Base-by-base conservation (phyloP, 2,797 vertebrate genomes). In the Picus viridis region DNA sequence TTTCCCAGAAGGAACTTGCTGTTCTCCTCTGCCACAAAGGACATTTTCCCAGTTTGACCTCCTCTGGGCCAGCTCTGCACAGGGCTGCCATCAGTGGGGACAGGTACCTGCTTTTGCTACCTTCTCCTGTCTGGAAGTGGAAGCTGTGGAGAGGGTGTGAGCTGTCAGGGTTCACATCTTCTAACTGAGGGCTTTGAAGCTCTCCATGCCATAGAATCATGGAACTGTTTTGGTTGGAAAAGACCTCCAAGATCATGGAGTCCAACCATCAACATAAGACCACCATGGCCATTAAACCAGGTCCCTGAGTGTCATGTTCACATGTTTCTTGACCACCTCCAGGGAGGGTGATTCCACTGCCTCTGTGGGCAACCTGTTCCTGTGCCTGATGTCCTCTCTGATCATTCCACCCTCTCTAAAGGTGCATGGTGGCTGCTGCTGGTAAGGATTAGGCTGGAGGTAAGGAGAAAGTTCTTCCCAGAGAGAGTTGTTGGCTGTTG, bases 91-190 rank as follows among this genome's bases (percentile, higher is more conserved):
- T 1, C 1, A 3, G 34, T 32, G 36, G 0, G 5, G 80, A 22
- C 30, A 3, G 1, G 0, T 29, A 77, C 56, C 51, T 1, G 0
- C 49, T 63, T 2, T 73, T 4, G 15, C 9, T 36, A 16, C 58
- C 27, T 36, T 36, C 26, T 70, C 39, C 34, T 30, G 57, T 16
- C 61, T 17, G 39, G 51, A 26, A 9, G 26, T 36, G 23, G 10
- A 26, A 29, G 41, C 63, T 4, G 39, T 11, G 68, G 8, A 32
- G 1, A 4, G 26, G 43, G 41, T 12, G 39, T 1, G 6, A 43
- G 70, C 34, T 47, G 26, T 32, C 8, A 0, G 9, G 45, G 2
- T 4, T 7, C 29, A 27, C 19, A 10, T 12, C n/a, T 17, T 0
- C 10, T 23, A 49, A 22, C 77, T 7, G 29, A 65, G 39, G 27